Evolutionary conservation across 1,140 invertebrate genomes (phyloP), one percentile per base, ranked within the genome.

Genomic region (Magallana ariakensis): DNA sequence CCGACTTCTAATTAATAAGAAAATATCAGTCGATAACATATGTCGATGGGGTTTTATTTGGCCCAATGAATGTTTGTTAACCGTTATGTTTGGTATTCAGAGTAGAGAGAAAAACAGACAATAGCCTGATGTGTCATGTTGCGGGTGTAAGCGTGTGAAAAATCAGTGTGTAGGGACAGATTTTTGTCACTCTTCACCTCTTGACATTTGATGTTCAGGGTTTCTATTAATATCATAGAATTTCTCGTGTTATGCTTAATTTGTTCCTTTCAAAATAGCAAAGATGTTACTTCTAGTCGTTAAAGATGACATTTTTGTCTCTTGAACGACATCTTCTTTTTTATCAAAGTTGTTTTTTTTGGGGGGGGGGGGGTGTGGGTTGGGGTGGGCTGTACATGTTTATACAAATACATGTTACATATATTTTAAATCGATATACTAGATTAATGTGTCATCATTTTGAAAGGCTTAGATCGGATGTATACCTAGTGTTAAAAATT

Each of bases 91-190:
- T 75, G 66, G 22, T 19, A 75, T 75, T 75, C 66, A 26, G 22
- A 19, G 33, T 13, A 26, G 66, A 26, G 33, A 26, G 13, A 26
- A 75, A 75, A 26, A 9, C 22, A 13, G 8, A 75, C 33, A 75
- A 75, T 75, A 22, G 66, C 22, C 22, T 33, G 33, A 13, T 13
- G 66, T 26, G 66, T 75, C 66, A 75, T 75, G 66, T 75, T 22
- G 66, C 26, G 66, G 66, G 19, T 75, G 22, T 75, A 75, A 75
- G 66, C 33, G 66, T 19, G 66, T 75, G 66, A 75, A 75, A 75
- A 46, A 75, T 75, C 66, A 75, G 22, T 46, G 0, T 4, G 33
- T 46, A 5, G 33, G 33, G 33, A 46, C 33, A 5, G 0, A 4
- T 46, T 46, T 46, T 75, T 75, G 22, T 22, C 15, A 11, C 15